phyloP scores from a whole-genome alignment of 2,888 invertebrate species.

The Disparrhopalites patrizii region DNA sequence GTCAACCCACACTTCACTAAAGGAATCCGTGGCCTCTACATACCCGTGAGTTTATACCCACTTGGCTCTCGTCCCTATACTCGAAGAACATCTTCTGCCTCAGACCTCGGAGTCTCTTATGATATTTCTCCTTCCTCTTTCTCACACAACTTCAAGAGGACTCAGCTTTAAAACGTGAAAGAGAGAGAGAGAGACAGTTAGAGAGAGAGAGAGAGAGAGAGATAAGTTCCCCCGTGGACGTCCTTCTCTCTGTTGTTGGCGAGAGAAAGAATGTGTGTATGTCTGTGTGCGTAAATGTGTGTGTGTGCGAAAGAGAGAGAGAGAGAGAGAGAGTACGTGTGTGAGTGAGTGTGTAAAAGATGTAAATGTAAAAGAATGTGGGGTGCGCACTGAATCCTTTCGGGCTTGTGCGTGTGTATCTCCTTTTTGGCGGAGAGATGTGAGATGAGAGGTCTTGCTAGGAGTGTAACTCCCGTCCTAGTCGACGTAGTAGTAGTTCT shows the following conservation, averaged over 20 bases:
- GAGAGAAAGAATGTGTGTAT: too few relatives aligned
- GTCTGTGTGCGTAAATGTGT: too few relatives aligned
- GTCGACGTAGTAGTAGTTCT: not conserved
- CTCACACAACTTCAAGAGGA: not conserved
- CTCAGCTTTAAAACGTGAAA: too few relatives aligned
- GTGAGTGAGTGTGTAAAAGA: conserved; percentile 1
- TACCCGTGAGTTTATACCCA: conserved; percentile 12
- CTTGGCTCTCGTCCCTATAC: conserved; percentile 1
- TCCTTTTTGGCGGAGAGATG: not conserved
- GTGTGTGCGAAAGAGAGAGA: too few relatives aligned
- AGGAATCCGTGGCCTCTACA: not conserved
- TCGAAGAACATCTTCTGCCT: not conserved
- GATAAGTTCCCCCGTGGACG: too few relatives aligned
- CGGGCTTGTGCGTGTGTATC: not conserved
- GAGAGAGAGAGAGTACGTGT: too few relatives aligned
- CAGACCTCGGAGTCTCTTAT: not conserved
- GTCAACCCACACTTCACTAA: not conserved
- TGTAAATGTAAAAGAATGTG: not conserved
- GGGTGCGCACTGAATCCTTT: conserved; percentile 1
- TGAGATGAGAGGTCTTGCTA: not conserved
- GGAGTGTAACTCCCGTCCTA: too few relatives aligned
- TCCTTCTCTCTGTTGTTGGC: too few relatives aligned
- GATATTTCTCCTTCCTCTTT: not conserved
- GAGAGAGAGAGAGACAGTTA: too few relatives aligned
- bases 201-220: too few relatives aligned